Conservation (phyloP, 1,140 invertebrate species). For the Tigriopus japonicus region DNA sequence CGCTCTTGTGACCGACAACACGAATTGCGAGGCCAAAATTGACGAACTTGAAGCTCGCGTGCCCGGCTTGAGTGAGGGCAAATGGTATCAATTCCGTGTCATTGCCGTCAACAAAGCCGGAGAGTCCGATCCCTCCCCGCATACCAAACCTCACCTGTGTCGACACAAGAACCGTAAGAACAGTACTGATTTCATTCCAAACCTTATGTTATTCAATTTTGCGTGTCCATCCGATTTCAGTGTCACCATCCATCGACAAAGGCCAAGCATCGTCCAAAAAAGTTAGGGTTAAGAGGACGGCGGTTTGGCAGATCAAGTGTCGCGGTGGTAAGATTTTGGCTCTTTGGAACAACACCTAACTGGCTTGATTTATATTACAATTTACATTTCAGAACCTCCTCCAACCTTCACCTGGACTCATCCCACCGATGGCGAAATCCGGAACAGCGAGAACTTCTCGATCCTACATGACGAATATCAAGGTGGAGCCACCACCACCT, state of each 20-base stretch:
- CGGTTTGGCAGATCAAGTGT: constrained; percentile 13
- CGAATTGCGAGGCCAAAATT: constrained; percentile 35
- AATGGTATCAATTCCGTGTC: constrained; percentile 92
- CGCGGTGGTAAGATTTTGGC: background rate
- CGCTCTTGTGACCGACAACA: constrained; percentile 3
- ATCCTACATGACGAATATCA: constrained; percentile 65
- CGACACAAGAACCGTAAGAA: constrained; percentile 54
- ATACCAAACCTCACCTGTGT: constrained; percentile 32
- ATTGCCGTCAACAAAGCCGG: constrained; percentile 93
- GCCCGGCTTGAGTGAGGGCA: constrained; percentile 67
- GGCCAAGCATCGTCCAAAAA: constrained; percentile 12
- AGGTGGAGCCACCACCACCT: constrained; percentile 36
- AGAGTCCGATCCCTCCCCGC: constrained; percentile 60
- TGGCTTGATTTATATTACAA: too few species aligned
- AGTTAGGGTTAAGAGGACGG: constrained; percentile 9
- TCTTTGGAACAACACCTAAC: too few species aligned
- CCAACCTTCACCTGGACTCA: constrained; percentile 13
- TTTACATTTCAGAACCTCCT: constrained; percentile 12
- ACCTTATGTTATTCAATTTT: background rate
- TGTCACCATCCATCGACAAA: constrained; percentile 14
- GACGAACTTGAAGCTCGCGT: constrained; percentile 68
- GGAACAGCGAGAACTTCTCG: constrained; percentile 39
- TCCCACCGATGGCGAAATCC: constrained; percentile 41
- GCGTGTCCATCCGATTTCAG: constrained; percentile 13
- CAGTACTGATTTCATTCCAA: constrained; percentile 49